A percentile compares a stretch with the other conserved stretches of the same genome.
Evolutionary conservation across 1,140 invertebrate species (phyloP).

Genomic region (Drosophila sechellia): DNA sequence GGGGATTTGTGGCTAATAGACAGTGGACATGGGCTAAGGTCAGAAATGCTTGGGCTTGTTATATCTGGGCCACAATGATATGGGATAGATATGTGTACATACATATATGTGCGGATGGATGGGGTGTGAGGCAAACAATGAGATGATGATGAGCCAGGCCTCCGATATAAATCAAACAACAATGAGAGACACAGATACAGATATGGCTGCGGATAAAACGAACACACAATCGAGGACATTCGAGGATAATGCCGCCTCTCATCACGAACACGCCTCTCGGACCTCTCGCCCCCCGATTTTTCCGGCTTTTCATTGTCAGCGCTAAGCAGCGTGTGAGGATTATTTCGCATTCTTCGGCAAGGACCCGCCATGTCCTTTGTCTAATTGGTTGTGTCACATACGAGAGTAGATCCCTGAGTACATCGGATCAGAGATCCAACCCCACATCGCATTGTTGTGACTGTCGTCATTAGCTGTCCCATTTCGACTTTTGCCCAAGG

Average conservation of each 20-base stretch:
- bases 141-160: constrained; percentile 40
- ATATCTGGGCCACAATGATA: constrained; percentile 35
- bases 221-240: constrained; percentile 52
- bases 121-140: constrained; percentile 36
- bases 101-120: constrained; percentile 1
- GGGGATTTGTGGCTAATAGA: constrained; percentile 43
- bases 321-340: constrained; percentile 79
- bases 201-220: constrained; percentile 21
- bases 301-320: constrained; percentile 56
- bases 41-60: constrained; percentile 16
- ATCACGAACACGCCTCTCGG: constrained; percentile 53
- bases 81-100: background rate
- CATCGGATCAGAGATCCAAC: constrained; percentile 4
- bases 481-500: constrained; percentile 27
- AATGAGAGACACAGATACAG: constrained; percentile 56
- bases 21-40: constrained; percentile 32
- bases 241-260: constrained; percentile 62
- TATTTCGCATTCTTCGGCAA: constrained; percentile 65
- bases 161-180: constrained; percentile 74
- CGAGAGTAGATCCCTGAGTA: constrained; percentile 22
- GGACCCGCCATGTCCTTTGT: constrained; percentile 64
- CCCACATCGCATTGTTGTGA: constrained; percentile 46
- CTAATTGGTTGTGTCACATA: constrained; percentile 79
- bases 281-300: constrained; percentile 26
- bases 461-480: constrained; percentile 53